A percentile compares a stretch with the other conserved stretches of the same genome.
Conservation (phyloP, 2,888 invertebrate species). For the Selenia dentaria region DNA sequence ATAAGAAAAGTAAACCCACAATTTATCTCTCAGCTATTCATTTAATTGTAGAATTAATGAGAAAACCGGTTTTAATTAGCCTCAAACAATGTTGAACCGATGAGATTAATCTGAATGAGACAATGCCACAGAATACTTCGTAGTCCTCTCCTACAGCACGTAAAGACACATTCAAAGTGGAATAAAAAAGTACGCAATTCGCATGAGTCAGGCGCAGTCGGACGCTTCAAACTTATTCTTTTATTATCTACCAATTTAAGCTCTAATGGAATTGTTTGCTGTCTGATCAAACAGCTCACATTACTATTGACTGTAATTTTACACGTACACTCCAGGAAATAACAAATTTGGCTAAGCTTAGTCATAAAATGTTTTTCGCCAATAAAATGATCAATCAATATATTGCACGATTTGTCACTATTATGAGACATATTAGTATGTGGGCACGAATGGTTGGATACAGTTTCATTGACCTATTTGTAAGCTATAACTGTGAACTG, state of each 20-base stretch:
- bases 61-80: constrained; percentile 26
- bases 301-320: constrained; percentile 36
- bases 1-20: constrained; percentile 23
- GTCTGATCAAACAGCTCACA: constrained; percentile 29
- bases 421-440: not conserved
- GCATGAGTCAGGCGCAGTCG: constrained; percentile 57
- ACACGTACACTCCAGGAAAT: constrained; percentile 27
- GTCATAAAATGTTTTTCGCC: not conserved
- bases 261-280: constrained; percentile 59
- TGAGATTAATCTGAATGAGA: constrained; percentile 50
- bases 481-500: not conserved
- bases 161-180: constrained; percentile 44
- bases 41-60: constrained; percentile 18
- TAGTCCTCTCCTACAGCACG: constrained; percentile 15
- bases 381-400: constrained; percentile 26
- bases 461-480: constrained; percentile 9
- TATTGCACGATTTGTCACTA: constrained; percentile 16
- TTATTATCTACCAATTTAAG: constrained; percentile 67
- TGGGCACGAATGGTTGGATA: not conserved
- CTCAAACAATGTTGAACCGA: constrained; percentile 23
- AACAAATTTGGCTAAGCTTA: constrained; percentile 6
- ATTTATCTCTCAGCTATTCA: constrained; percentile 18
- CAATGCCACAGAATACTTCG: constrained; percentile 2
- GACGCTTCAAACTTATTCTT: constrained; percentile 46
- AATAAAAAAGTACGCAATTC: constrained; percentile 45